A percentile compares a stretch with the other conserved stretches of the same genome.
These are phyloP conservation scores for Chironomus tepperi DNA, from an alignment of 1,140 invertebrate species.

Conservation along the genomic window DNA sequence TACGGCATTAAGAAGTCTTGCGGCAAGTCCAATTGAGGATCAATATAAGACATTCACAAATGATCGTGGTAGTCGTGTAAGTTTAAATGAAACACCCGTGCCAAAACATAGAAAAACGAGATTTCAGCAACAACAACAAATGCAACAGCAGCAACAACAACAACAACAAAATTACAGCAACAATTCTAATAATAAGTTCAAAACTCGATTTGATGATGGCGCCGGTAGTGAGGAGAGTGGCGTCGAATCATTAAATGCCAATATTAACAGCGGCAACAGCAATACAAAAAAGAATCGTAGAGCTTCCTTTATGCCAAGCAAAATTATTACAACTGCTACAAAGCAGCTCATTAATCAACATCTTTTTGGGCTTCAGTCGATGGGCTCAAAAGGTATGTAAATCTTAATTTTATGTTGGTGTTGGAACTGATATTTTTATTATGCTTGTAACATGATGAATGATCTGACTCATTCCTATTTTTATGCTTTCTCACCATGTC, in stretches of 20 bases:
- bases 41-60: constrained; percentile 35
- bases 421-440: constrained; percentile 26
- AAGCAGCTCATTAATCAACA: constrained; percentile 61
- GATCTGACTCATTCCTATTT: too few species aligned
- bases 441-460: too few species aligned
- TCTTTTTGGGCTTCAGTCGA: constrained; percentile 55
- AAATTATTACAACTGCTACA: constrained; percentile 58
- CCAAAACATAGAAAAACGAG: constrained; percentile 79
- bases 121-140: constrained; percentile 55
- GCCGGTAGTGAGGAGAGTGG: constrained; percentile 28
- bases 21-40: constrained; percentile 45
- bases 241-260: constrained; percentile 28
- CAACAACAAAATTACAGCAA: constrained; percentile 26
- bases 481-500: too few species aligned
- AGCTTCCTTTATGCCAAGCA: constrained; percentile 51
- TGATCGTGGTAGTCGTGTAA: constrained; percentile 50
- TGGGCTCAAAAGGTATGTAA: constrained; percentile 43
- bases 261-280: constrained; percentile 28
- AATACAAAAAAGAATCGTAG: constrained; percentile 40
- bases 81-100: constrained; percentile 55
- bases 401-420: constrained; percentile 21
- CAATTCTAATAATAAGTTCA: constrained; percentile 34
- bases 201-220: constrained; percentile 30
- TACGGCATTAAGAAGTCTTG: constrained; percentile 49
- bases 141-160: constrained; percentile 24